Evolutionary conservation across 2,888 invertebrate species (phyloP).

Genomic region (Drosophila ezoana): DNA sequence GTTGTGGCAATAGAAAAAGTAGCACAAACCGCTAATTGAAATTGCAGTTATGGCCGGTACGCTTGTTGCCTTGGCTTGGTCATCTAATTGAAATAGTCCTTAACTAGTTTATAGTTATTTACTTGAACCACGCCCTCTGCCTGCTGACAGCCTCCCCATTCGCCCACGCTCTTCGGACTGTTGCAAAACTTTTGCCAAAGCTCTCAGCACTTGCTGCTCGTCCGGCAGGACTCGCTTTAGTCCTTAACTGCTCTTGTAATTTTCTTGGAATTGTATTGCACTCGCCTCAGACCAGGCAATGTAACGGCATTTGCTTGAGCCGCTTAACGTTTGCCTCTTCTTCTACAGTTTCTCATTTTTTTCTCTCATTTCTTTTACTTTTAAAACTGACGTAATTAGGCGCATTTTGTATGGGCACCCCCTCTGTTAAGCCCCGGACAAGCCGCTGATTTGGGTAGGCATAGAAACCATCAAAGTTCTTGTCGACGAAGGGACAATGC

Average conservation of each 20-base stretch:
- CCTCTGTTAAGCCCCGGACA: conserved; percentile 20
- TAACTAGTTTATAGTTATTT: conserved; percentile 80
- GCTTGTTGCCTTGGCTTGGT: conserved; percentile 46
- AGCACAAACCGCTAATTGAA: conserved; percentile 76
- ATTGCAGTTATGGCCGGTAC: conserved; percentile 73
- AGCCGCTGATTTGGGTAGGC: conserved; percentile 36
- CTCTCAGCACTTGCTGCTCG: conserved; percentile 16
- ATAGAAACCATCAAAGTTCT: conserved; percentile 20
- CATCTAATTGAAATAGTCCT: conserved; percentile 78
- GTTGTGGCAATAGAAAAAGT: conserved; percentile 57
- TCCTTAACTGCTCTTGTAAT: conserved; percentile 35
- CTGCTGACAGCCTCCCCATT: neutral
- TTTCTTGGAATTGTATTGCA: conserved; percentile 53
- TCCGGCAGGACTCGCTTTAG: conserved; percentile 13
- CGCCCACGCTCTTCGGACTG: neutral
- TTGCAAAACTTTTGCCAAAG: conserved; percentile 36
- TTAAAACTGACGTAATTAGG: conserved; percentile 71
- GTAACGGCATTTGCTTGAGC: conserved; percentile 49
- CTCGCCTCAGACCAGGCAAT: conserved; percentile 18
- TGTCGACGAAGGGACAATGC: neutral
- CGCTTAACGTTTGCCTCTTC: conserved; percentile 43
- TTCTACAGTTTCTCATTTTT: conserved; percentile 11
- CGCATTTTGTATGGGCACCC: conserved; percentile 58
- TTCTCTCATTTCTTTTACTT: conserved; percentile 21
- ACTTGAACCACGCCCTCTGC: conserved; percentile 36